A percentile compares a stretch with the other conserved stretches of the same genome.
Conservation (phyloP, 2,113 vertebrate species). For the Aphyosemion australe region DNA sequence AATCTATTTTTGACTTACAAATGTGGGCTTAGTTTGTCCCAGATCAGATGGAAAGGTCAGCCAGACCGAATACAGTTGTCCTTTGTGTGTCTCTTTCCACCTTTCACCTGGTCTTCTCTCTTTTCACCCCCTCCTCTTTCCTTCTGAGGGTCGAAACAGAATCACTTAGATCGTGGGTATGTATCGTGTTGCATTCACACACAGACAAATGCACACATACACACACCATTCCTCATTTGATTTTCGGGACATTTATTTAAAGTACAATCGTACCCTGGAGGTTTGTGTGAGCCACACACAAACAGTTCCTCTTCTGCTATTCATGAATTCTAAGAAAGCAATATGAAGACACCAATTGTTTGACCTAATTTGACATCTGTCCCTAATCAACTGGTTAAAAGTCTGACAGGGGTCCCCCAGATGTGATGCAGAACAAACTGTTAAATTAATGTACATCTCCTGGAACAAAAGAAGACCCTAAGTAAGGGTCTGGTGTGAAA, state of each 20-base stretch:
- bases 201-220: not conserved
- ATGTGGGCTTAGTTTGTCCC: constrained; percentile 50
- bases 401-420: constrained; percentile 19
- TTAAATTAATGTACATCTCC: constrained; percentile 12
- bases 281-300: not conserved
- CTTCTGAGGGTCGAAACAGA: constrained; percentile 35
- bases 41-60: constrained; percentile 50
- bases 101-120: constrained; percentile 39
- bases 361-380: constrained; percentile 33
- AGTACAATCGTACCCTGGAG: constrained; percentile 5
- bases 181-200: not conserved
- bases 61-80: constrained; percentile 55
- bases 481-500: constrained; percentile 45
- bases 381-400: constrained; percentile 37
- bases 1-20: constrained; percentile 46
- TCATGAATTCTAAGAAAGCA: constrained; percentile 41
- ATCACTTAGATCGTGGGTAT: constrained; percentile 34
- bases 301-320: constrained; percentile 5
- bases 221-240: constrained; percentile 13
- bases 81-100: constrained; percentile 63
- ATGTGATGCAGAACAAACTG: constrained; percentile 28
- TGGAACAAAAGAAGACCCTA: constrained; percentile 1
- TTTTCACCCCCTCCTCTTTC: constrained; percentile 29
- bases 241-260: constrained; percentile 16
- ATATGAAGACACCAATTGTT: constrained; percentile 15